Evolutionary conservation across 2,797 vertebrate genomes (phyloP).

Genomic region (Tokudaia muenninki): DNA sequence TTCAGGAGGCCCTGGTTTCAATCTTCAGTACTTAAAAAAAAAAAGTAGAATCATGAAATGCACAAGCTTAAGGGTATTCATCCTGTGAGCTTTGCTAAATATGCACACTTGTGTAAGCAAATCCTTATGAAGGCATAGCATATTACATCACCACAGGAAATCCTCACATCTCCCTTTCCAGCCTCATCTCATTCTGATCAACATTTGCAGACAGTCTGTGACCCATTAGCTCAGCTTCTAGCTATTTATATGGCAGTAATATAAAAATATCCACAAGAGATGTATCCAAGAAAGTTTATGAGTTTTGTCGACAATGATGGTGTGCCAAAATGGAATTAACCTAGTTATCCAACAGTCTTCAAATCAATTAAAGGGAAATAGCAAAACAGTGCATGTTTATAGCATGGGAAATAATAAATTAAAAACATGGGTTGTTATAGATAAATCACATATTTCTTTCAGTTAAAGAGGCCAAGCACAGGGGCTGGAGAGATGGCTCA

Average conservation of each 20-base stretch:
- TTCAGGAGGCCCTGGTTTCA: background rate
- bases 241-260: background rate
- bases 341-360: conserved; percentile 18
- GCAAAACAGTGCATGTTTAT: background rate
- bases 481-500: no score
- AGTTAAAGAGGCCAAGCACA: background rate
- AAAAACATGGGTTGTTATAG: background rate
- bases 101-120: background rate
- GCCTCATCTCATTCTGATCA: background rate
- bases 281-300: conserved; percentile 6
- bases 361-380: background rate
- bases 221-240: background rate
- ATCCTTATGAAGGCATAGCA: background rate
- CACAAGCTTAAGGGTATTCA: background rate
- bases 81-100: background rate
- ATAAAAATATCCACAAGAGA: background rate
- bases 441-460: background rate
- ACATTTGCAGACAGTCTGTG: background rate
- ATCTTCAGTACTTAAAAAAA: background rate
- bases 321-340: background rate
- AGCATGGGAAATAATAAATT: background rate
- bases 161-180: background rate
- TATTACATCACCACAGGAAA: background rate
- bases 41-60: background rate
- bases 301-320: background rate